Evolutionary conservation across 2,888 invertebrate genomes (phyloP), one percentile per base, ranked within the genome.

Genomic region (Nezara viridula): DNA sequence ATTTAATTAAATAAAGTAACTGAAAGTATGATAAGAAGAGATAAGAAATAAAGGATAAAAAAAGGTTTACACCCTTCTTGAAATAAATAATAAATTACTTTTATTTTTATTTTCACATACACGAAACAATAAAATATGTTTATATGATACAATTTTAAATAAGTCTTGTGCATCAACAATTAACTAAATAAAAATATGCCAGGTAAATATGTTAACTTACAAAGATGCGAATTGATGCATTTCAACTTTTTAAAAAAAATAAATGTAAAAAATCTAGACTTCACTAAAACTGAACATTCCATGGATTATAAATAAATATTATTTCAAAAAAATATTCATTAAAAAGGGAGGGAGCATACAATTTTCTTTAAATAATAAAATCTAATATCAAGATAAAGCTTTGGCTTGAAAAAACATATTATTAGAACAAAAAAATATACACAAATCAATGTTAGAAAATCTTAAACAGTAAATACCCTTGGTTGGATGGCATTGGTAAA

Each of bases 51-150:
- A n/a, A 81, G 81, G 44, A 6, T 44, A 73, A 37, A 73, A 73
- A 73, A 60, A 4, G 4, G 6, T 37, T 73, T 9, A 73, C 32
- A 73, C 10, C 60, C 27, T 37, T n/a, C 44, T 81, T 81, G 44
- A 81, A 81, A 81, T 81, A 81, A 81, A 81, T 81, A 81, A 81
- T 81, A 81, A 81, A 81, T 81, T 81, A 81, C 44, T 81, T 81
- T 81, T 44, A 73, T 73, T 73, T 73, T 73, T 37, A 73, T 73
- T 24, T 81, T 81, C 44, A 81, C 81, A 81, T 44, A 81, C 81
- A 81, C 81, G 21, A 81, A 81, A 81, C 81, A 81, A 44, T 81
- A 81, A 81, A 81, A 81, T 81, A 81, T 81, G 81, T 81, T 81
- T 81, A 81, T 81, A 81, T 47, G 12, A 81, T 81, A 81, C n/a